Evolutionary conservation across 2,113 vertebrate species (phyloP).

Genomic region (Vicugna pacos): DNA sequence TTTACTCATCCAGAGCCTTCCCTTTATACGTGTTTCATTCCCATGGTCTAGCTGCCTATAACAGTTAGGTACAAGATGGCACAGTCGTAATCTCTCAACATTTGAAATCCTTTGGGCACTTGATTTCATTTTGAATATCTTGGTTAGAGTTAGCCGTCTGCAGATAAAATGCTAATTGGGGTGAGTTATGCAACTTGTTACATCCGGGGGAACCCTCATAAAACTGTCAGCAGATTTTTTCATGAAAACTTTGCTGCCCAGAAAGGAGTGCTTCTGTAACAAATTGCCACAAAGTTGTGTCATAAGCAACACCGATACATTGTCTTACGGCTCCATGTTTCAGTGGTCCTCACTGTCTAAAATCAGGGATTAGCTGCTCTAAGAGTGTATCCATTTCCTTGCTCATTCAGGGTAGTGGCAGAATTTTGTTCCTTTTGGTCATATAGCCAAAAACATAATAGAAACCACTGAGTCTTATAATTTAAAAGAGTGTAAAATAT

Average conservation of each 20-base stretch:
- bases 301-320: neutral
- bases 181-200: neutral
- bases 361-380: neutral
- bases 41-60: neutral
- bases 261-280: neutral
- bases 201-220: neutral
- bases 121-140: constrained; percentile 46
- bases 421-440: neutral
- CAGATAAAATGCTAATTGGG: neutral
- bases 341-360: neutral
- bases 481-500: neutral
- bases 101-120: neutral
- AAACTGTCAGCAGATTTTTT: neutral
- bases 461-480: neutral
- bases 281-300: neutral
- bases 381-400: neutral
- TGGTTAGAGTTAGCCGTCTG: neutral
- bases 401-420: neutral
- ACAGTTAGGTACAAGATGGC: neutral
- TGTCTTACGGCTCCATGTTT: neutral
- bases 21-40: neutral
- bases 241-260: neutral
- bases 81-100: neutral
- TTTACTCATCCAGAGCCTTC: neutral
- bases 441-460: neutral